Conservation (phyloP, 2,797 vertebrate genomes). For the Sebastes oblongus region DNA sequence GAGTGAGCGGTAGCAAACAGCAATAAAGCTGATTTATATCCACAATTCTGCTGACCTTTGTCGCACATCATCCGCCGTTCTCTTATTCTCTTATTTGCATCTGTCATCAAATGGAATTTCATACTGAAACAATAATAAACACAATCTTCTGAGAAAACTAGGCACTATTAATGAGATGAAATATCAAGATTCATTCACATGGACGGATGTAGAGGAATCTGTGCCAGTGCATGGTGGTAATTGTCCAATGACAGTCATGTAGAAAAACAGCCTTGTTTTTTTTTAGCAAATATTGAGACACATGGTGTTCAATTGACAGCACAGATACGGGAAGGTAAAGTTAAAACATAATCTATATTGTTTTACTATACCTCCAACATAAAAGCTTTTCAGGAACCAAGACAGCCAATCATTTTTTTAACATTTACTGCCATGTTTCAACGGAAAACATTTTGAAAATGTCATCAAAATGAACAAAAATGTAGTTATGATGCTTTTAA, state of each 20-base stretch:
- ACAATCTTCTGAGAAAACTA: not conserved
- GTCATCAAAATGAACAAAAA: not conserved
- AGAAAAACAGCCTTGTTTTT: not conserved
- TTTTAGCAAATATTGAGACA: not conserved
- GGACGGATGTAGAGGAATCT: not conserved
- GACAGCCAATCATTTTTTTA: not conserved
- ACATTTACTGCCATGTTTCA: not conserved
- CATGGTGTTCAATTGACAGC: not conserved
- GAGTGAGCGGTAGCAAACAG: conserved; percentile 31
- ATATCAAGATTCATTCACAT: not conserved
- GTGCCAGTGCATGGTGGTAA: not conserved
- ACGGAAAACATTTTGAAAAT: not conserved
- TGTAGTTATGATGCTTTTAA: not conserved
- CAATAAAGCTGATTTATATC: conserved; percentile 56
- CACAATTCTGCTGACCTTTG: conserved; percentile 40
- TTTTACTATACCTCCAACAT: not conserved
- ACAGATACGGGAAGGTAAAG: not conserved
- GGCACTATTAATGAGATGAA: not conserved
- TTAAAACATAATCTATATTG: not conserved
- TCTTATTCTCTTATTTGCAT: conserved; percentile 9
- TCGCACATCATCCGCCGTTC: conserved; percentile 1
- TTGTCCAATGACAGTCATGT: not conserved
- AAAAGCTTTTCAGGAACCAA: not conserved
- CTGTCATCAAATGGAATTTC: conserved; percentile 3
- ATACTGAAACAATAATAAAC: not conserved